A percentile compares a stretch with the other conserved stretches of the same genome.
These are phyloP conservation scores for Tinea semifulvella DNA, from an alignment of 2,888 invertebrate species.

Conservation along the genomic window DNA sequence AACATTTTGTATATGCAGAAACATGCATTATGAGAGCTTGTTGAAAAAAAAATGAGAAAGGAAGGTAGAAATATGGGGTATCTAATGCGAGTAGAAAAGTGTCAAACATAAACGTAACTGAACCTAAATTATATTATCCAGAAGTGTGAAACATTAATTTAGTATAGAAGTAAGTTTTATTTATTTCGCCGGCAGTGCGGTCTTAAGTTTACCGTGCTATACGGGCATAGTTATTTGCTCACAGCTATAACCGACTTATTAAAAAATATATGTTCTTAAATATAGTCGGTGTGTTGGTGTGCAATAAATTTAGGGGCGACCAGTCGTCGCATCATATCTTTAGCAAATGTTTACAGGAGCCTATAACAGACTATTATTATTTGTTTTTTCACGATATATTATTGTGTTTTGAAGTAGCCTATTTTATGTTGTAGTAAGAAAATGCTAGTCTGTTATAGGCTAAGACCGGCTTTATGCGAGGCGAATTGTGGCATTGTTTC, in stretches of 20 bases:
- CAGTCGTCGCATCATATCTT: neutral
- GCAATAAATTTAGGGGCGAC: neutral
- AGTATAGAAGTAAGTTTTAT: constrained; percentile 2
- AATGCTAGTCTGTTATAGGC: neutral
- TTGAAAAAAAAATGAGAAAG: no score
- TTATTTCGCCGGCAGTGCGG: neutral
- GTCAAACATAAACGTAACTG: constrained; percentile 1
- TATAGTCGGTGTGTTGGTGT: neutral
- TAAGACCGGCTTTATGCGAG: neutral
- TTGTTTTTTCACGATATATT: neutral
- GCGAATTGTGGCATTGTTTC: neutral
- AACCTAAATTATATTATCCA: constrained; percentile 1
- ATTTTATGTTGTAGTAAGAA: neutral
- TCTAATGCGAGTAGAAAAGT: no score
- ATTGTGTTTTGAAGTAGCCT: no score
- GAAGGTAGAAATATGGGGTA: no score
- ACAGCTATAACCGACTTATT: neutral
- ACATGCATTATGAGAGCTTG: no score
- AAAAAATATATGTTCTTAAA: neutral
- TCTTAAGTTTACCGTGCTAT: no score
- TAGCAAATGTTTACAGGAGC: neutral
- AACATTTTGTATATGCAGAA: no score
- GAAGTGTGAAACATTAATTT: constrained; percentile 2
- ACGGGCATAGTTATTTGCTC: neutral
- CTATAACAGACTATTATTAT: neutral